Evolutionary conservation across 2,113 vertebrate genomes (phyloP).

Genomic region (Chamaea fasciata): DNA sequence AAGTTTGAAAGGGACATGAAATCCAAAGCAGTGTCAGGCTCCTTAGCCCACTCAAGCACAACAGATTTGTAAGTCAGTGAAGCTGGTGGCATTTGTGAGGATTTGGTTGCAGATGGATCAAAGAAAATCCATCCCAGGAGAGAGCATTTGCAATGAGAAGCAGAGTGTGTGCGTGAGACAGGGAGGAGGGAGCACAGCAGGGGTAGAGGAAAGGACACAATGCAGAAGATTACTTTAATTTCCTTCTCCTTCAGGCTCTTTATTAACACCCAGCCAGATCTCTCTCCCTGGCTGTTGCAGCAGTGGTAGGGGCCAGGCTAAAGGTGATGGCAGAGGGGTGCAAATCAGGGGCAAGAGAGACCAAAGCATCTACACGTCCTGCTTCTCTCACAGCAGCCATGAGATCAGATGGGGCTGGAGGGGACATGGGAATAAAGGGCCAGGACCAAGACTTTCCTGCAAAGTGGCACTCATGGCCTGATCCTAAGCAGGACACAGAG

Average conservation of each 20-base stretch:
- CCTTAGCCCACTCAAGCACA: background rate
- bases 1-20: background rate
- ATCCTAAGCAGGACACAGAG: background rate
- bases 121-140: constrained; percentile 34
- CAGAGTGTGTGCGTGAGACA: background rate
- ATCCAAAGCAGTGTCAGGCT: background rate
- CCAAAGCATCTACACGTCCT: background rate
- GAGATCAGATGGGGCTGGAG: background rate
- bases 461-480: background rate
- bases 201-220: background rate
- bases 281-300: background rate
- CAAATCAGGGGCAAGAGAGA: background rate
- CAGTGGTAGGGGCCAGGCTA: background rate
- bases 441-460: background rate
- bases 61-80: background rate
- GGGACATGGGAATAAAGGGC: background rate
- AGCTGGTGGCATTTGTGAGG: background rate
- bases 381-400: background rate
- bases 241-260: constrained; percentile 29
- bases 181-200: constrained; percentile 11
- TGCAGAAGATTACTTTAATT: constrained; percentile 10
- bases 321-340: background rate
- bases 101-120: constrained; percentile 42
- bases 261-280: constrained; percentile 48
- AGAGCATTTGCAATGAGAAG: background rate